These are phyloP conservation scores for Malurus leucopterus DNA, from an alignment of 2,797 vertebrate species.

Conservation along the genomic window DNA sequence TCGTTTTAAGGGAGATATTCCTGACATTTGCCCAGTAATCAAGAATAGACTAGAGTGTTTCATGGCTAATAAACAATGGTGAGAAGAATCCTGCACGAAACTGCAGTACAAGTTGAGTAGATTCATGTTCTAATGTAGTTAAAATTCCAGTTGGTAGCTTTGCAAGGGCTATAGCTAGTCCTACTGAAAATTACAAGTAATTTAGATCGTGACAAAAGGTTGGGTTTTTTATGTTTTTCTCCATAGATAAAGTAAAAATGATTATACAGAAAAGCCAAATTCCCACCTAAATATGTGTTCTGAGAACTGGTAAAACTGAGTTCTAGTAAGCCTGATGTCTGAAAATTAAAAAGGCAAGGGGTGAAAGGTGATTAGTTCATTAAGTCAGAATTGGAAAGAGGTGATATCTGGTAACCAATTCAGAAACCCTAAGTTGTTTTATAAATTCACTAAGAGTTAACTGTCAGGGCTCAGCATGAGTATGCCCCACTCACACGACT, in stretches of 20 bases:
- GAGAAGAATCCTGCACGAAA: not conserved
- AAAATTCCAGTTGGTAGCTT: not conserved
- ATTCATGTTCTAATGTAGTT: not conserved
- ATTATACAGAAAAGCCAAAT: not conserved
- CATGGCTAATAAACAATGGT: not conserved
- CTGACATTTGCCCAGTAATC: not conserved
- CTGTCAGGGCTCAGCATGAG: not conserved
- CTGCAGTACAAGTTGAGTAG: not conserved
- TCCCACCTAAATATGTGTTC: not conserved
- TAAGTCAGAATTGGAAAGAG: not conserved
- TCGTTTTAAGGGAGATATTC: not conserved
- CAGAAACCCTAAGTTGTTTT: not conserved
- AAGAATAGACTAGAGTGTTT: not conserved
- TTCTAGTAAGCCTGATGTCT: not conserved
- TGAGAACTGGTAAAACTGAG: not conserved
- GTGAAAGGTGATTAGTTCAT: not conserved
- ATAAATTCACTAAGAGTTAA: not conserved
- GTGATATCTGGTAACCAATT: not conserved
- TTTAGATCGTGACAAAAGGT: not conserved
- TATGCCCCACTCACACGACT: not conserved
- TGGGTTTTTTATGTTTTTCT: not conserved
- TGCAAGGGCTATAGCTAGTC: not conserved
- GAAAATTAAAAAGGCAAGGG: not conserved
- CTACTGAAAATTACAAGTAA: not conserved
- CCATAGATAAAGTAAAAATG: not conserved